Conservation (phyloP, 2,113 vertebrate genomes). For the Oncorhynchus keta region DNA sequence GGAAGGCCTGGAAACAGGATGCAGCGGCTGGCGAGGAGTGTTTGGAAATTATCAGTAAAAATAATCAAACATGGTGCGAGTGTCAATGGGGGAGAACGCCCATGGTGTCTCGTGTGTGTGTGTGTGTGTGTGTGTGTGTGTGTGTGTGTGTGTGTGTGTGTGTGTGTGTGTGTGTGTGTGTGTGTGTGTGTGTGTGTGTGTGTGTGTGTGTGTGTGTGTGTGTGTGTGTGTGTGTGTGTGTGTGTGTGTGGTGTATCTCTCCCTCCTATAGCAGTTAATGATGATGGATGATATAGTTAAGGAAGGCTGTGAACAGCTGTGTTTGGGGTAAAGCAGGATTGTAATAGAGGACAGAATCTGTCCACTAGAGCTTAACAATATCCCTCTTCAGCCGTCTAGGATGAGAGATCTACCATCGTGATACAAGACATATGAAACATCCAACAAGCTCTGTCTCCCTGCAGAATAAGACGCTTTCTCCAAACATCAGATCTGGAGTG, state of each 20-base stretch:
- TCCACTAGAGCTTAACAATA: conserved; percentile 25
- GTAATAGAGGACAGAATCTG: conserved; percentile 11
- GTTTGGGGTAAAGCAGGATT: conserved; percentile 13
- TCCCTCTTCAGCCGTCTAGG: conserved; percentile 12
- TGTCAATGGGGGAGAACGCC: conserved; percentile 65
- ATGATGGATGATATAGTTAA: conserved; percentile 50
- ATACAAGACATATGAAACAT: too few relatives aligned
- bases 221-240: too few relatives aligned
- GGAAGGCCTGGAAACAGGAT: conserved; percentile 60
- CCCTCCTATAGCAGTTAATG: conserved; percentile 42
- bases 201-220: conserved; percentile 9
- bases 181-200: conserved; percentile 15
- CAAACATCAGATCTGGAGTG: too few relatives aligned
- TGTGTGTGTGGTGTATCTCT: conserved; percentile 6
- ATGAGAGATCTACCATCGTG: neutral
- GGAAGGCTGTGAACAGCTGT: conserved; percentile 46
- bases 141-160: too few relatives aligned
- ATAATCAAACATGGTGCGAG: conserved; percentile 65
- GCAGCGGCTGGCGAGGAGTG: conserved; percentile 44
- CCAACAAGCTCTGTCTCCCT: too few relatives aligned
- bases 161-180: too few relatives aligned
- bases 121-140: conserved; percentile 25
- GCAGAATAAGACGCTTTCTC: too few relatives aligned
- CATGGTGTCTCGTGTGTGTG: conserved; percentile 35
- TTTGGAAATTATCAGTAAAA: conserved; percentile 66